These are phyloP conservation scores for Microtus pennsylvanicus DNA, from an alignment of 2,113 vertebrate genomes.

Conservation along the genomic window DNA sequence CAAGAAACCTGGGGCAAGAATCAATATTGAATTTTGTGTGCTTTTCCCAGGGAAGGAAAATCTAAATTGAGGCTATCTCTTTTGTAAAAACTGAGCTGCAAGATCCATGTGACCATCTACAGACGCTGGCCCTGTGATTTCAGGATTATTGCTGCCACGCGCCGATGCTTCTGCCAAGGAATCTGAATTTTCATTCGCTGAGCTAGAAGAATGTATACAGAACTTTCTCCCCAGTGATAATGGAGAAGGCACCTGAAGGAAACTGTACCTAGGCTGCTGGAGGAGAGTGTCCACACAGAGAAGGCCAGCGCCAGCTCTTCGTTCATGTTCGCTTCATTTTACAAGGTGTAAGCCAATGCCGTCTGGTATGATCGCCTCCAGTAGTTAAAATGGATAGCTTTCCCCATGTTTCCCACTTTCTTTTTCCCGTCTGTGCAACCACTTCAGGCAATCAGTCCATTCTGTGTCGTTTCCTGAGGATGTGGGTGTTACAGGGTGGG, in stretches of 20 bases:
- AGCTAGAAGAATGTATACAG: background rate
- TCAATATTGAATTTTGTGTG: conserved; percentile 36
- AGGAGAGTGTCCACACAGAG: background rate
- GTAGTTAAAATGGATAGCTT: conserved; percentile 20
- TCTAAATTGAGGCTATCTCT: background rate
- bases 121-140: background rate
- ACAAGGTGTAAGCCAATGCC: background rate
- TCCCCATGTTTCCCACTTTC: conserved; percentile 54
- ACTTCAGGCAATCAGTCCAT: conserved; percentile 41
- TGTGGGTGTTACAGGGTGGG: conserved; percentile 34
- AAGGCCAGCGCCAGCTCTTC: background rate
- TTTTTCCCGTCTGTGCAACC: conserved; percentile 27
- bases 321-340: background rate
- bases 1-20: background rate
- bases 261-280: background rate
- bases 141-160: background rate
- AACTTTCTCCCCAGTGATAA: background rate
- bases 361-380: background rate
- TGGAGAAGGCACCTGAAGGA: background rate
- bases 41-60: background rate
- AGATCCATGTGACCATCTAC: background rate
- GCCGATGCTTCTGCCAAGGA: background rate
- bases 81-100: background rate
- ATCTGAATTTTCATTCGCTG: conserved; percentile 44
- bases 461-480: conserved; percentile 75